A percentile compares a stretch with the other conserved stretches of the same genome.
phyloP scores from a whole-genome alignment of 2,113 vertebrate genomes.

The Lepus europaeus region DNA sequence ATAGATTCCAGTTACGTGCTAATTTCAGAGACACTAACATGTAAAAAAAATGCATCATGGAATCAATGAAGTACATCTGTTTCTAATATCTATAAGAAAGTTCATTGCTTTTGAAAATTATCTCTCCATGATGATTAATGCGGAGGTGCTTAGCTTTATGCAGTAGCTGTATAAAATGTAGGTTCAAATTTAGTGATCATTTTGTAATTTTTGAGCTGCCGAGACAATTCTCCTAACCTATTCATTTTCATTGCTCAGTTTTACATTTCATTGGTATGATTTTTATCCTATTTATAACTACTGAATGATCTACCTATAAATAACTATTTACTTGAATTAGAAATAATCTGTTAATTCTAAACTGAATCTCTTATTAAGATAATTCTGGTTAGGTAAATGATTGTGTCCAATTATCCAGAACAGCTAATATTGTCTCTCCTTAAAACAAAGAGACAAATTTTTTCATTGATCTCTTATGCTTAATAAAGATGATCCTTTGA shows the following conservation, averaged over 20 bases:
- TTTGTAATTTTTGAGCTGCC: background rate
- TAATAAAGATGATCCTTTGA: background rate
- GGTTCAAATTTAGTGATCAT: background rate
- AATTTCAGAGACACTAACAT: conserved; percentile 20
- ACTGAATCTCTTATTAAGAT: background rate
- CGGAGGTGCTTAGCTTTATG: background rate
- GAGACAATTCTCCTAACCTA: background rate
- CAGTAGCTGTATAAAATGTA: background rate
- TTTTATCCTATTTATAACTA: background rate
- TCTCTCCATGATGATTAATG: background rate
- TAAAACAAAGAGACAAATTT: background rate
- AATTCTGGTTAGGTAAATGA: conserved; percentile 31
- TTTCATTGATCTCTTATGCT: background rate
- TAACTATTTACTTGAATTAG: background rate
- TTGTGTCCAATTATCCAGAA: background rate
- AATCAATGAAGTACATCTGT: background rate
- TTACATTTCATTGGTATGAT: background rate
- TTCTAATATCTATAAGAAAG: background rate
- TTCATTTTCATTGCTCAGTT: conserved; percentile 27
- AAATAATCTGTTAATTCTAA: background rate
- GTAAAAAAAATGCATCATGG: background rate
- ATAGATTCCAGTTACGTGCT: background rate
- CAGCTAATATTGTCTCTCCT: background rate
- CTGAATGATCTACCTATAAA: background rate
- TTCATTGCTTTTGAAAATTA: background rate